These are phyloP conservation scores for Napeogenes sylphis DNA, from an alignment of 2,888 invertebrate species.

Conservation along the genomic window DNA sequence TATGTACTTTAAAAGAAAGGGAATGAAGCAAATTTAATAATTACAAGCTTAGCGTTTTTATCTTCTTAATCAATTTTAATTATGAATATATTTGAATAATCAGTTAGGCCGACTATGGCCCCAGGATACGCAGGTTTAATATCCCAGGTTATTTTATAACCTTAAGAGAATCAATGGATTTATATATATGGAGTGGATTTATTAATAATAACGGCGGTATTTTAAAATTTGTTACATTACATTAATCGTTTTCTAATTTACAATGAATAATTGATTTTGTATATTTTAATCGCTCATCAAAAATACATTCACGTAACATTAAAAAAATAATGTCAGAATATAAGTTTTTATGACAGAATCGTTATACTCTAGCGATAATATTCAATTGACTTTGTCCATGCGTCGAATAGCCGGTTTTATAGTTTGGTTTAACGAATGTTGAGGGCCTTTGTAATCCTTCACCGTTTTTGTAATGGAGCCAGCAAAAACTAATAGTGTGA, in stretches of 20 bases:
- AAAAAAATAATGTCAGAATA: background rate
- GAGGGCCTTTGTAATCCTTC: conserved; percentile 45
- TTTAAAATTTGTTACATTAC: too few relatives aligned
- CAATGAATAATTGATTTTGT: too few relatives aligned
- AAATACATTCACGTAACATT: background rate
- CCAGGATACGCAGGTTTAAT: too few relatives aligned
- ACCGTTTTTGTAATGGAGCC: conserved; percentile 49
- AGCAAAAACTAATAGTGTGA: conserved; percentile 59
- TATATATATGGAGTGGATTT: background rate
- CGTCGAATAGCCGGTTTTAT: conserved; percentile 26
- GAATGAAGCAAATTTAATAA: conserved; percentile 61
- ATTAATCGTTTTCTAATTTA: too few relatives aligned
- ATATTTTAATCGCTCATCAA: too few relatives aligned
- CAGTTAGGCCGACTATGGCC: conserved; percentile 37
- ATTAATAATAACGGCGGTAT: background rate
- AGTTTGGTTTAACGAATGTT: conserved; percentile 31
- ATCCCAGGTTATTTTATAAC: too few relatives aligned
- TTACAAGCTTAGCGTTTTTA: conserved; percentile 57
- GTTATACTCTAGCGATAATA: conserved; percentile 13
- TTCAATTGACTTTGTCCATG: conserved; percentile 25
- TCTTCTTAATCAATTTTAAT: conserved; percentile 60
- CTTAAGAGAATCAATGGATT: too few relatives aligned
- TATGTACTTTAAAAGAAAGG: conserved; percentile 46
- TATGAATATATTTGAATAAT: conserved; percentile 64
- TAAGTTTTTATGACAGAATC: background rate